Percentiles rank a stretch among this genome's conserved stretches.
These are phyloP conservation scores for Lindbergichthys nudifrons DNA, from an alignment of 2,797 vertebrate genomes.

Conservation along the genomic window DNA sequence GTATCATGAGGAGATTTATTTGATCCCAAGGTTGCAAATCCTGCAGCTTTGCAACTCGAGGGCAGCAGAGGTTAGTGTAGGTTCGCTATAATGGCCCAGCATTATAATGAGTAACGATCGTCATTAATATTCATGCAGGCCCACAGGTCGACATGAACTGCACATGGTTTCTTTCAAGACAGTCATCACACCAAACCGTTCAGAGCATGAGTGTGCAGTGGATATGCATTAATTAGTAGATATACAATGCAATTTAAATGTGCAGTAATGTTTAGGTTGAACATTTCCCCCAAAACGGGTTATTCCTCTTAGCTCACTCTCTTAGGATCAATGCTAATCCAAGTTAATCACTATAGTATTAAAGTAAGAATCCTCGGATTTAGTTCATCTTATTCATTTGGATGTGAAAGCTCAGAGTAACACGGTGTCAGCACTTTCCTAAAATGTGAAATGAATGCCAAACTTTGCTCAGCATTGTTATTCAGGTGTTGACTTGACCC, in stretches of 20 bases:
- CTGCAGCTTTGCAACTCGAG: constrained; percentile 13
- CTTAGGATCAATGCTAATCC: constrained; percentile 3
- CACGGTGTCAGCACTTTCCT: background rate
- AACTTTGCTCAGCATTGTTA: background rate
- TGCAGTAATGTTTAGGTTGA: constrained; percentile 20
- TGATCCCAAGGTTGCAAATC: constrained; percentile 8
- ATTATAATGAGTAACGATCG: constrained; percentile 47
- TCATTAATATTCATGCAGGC: constrained; percentile 61
- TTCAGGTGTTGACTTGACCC: constrained; percentile 9
- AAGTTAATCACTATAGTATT: too few relatives aligned
- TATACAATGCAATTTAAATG: constrained; percentile 21
- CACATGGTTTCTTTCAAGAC: constrained; percentile 35
- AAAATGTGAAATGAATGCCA: background rate
- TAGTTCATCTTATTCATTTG: constrained; percentile 1
- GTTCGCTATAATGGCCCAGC: constrained; percentile 29
- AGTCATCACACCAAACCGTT: constrained; percentile 37
- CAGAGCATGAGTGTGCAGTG: constrained; percentile 20
- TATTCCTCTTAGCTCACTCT: constrained; percentile 2
- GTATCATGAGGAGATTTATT: constrained; percentile 21
- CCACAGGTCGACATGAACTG: constrained; percentile 44
- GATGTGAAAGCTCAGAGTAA: background rate
- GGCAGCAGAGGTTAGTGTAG: constrained; percentile 10
- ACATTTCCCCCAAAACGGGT: constrained; percentile 6
- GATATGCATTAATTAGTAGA: constrained; percentile 38
- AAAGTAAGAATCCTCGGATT: background rate